Conservation (phyloP, 2,797 vertebrate genomes). For the Tarsius wallacei region DNA sequence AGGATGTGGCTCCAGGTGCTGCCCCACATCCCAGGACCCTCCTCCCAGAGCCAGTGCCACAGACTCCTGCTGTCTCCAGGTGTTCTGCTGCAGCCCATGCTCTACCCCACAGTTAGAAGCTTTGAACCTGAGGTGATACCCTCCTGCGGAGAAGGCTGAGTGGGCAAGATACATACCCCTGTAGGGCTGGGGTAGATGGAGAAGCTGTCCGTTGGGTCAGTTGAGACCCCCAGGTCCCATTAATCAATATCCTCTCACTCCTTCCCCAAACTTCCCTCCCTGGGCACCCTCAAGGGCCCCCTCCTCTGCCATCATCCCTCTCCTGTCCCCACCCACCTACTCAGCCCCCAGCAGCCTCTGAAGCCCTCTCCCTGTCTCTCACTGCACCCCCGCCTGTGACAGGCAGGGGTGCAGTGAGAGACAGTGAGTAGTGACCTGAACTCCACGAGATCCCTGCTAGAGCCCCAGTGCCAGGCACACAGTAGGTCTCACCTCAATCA, state of each 20-base stretch:
- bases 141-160: no score
- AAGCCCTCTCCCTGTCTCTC: neutral
- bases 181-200: no score
- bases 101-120: neutral
- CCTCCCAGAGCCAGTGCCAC: neutral
- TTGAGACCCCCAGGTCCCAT: no score
- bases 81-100: neutral
- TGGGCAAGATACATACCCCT: no score
- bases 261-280: neutral
- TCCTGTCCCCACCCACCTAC: accelerated
- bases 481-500: neutral
- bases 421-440: neutral
- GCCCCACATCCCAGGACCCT: no score
- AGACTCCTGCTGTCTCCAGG: neutral
- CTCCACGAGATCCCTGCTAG: accelerated
- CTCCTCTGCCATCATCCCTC: neutral
- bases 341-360: neutral
- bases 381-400: neutral
- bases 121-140: neutral
- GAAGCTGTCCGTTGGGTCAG: no score
- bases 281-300: neutral
- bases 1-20: no score
- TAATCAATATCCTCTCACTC: no score
- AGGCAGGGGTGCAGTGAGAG: no score
- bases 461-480: neutral